Evolutionary conservation across 2,113 vertebrate species (phyloP).

Genomic region (Charadrius vociferus): DNA sequence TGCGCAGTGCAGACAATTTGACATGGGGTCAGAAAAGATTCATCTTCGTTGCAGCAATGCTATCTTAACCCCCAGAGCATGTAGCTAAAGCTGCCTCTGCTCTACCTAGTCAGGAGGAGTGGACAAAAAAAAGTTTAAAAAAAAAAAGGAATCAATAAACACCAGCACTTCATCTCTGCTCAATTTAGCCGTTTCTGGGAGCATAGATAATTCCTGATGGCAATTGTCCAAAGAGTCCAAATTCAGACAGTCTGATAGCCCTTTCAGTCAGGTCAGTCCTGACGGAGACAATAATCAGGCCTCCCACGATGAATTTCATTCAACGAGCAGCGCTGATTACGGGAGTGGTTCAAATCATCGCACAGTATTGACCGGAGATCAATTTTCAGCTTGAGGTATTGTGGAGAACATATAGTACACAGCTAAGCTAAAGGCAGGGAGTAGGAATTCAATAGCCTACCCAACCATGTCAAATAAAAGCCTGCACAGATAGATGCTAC

Average conservation of each 20-base stretch:
- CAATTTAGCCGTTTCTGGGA: slow-evolving; percentile 58
- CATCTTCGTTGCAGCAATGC: background rate
- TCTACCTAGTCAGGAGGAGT: background rate
- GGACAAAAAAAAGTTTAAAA: background rate
- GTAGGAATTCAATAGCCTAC: slow-evolving; percentile 52
- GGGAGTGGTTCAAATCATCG: slow-evolving; percentile 21
- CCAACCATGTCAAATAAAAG: slow-evolving; percentile 56
- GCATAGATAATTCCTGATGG: slow-evolving; percentile 50
- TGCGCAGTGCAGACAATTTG: background rate
- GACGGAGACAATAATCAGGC: slow-evolving; percentile 54
- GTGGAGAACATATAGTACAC: background rate
- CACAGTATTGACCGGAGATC: slow-evolving; percentile 57
- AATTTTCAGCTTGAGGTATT: slow-evolving; percentile 69
- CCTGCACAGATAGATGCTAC: background rate
- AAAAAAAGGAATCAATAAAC: slow-evolving; percentile 37
- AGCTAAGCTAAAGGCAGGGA: background rate
- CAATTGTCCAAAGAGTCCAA: slow-evolving; percentile 49
- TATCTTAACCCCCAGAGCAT: background rate
- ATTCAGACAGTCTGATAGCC: slow-evolving; percentile 58
- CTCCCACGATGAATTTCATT: slow-evolving; percentile 55
- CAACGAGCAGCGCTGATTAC: background rate
- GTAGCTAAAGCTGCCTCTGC: background rate
- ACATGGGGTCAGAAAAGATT: background rate
- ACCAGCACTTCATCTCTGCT: slow-evolving; percentile 56
- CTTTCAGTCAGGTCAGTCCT: slow-evolving; percentile 54